Evolutionary conservation across 2,888 invertebrate species (phyloP).

Genomic region (Thymelicus acteon): DNA sequence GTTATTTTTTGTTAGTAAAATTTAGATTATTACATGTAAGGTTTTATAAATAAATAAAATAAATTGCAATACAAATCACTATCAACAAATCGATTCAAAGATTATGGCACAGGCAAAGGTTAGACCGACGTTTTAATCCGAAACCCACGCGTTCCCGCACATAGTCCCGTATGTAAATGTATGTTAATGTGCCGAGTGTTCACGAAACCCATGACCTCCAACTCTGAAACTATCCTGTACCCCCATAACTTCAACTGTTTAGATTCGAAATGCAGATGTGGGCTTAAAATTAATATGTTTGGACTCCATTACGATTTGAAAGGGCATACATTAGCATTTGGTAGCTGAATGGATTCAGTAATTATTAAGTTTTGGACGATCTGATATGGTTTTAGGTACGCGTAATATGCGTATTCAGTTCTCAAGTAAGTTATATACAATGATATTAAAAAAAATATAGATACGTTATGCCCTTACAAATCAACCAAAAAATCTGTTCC

Average conservation of each 20-base stretch:
- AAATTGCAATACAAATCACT: too few species aligned
- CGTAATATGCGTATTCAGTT: too few species aligned
- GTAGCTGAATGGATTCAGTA: not conserved
- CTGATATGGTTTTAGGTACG: too few species aligned
- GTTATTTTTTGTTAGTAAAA: too few species aligned
- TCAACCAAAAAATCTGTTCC: too few species aligned
- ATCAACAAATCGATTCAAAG: not conserved
- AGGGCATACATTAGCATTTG: slow-evolving; percentile 38
- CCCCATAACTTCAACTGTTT: slow-evolving; percentile 66
- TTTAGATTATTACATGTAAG: too few species aligned
- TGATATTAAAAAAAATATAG: too few species aligned
- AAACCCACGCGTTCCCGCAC: slow-evolving; percentile 22
- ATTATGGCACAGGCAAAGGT: not conserved
- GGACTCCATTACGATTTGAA: slow-evolving; percentile 64
- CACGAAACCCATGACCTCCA: slow-evolving; percentile 66
- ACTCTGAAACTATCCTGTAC: slow-evolving; percentile 57
- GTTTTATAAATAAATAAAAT: too few species aligned
- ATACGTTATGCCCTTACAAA: too few species aligned
- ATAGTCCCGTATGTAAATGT: slow-evolving; percentile 68
- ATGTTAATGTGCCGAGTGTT: slow-evolving; percentile 55
- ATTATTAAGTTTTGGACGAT: not conserved
- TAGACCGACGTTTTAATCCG: slow-evolving; percentile 16
- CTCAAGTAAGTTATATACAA: too few species aligned
- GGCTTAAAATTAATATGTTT: slow-evolving; percentile 79
- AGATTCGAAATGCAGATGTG: slow-evolving; percentile 70